Evolutionary conservation across 37 sponge, comb jelly and placozoan genomes (phyloP), one percentile per base, ranked within the genome.

Genomic region (Cliona cf. orientalis): DNA sequence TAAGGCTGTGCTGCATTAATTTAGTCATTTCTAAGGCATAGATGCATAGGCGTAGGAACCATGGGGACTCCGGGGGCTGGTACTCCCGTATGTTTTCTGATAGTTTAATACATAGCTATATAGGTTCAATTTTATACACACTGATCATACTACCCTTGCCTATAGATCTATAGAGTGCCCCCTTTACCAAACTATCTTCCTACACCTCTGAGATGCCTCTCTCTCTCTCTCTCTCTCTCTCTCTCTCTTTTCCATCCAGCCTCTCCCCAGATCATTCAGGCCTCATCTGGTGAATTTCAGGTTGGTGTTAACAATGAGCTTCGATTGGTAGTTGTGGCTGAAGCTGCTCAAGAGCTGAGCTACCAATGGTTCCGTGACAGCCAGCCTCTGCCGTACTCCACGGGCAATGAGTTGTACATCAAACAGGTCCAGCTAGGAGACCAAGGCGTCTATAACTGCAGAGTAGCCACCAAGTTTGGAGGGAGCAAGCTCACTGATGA

Each of bases 331-430:
- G 80, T 79, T 1, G 29, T 53, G 26, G 80, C 68, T 1, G 80
- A 44, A 35, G 80, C 69, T 1, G 12, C 11, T 2, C 33, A 58
- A 38, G 17, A 46, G 3, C 71, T 93, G 46, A 14, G 17, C 43
- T 91, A 91, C 73, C 95, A 91, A 85, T 94, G 95, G 95, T 91
- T 78, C 71, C 55, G 80, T 32, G 78, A 94, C 36, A 74, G 77
- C 31, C 21, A 63, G 33, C 26, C 58, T 14, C 75, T 91, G 22
- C 31, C 53, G 29, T 90, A 87, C 42, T 82, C 79, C 0, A 81
- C 67, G 0, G 7, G 55, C 11, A 55, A 28, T 5, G 89, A 83
- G 23, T 44, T 94, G 29, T 42, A 60, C 0, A 57, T 94, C 19
- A 35, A 71, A 0, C 59, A 26, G 1, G 82, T 80, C 21, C 32